Conservation (phyloP, 2,113 vertebrate genomes). For the Taurulus bubalis region DNA sequence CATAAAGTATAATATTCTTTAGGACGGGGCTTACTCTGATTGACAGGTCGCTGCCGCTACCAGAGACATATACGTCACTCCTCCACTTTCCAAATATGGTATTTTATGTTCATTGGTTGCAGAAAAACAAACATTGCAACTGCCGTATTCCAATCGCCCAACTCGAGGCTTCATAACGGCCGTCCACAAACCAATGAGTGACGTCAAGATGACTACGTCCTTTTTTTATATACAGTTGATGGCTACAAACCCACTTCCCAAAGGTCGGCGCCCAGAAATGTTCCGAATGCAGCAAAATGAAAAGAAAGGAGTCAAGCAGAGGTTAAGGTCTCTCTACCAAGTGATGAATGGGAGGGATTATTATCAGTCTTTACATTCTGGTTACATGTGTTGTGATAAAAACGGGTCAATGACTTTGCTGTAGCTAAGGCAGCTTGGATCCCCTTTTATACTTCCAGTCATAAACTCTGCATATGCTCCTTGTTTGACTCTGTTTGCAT, state of each 20-base stretch:
- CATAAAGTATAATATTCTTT: neutral
- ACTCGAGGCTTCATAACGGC: no score
- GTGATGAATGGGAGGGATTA: neutral
- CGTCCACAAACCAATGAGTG: no score
- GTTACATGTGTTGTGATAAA: conserved; percentile 1
- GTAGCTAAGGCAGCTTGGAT: neutral
- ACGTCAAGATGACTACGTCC: no score
- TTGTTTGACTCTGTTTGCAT: conserved; percentile 28
- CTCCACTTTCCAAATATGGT: no score
- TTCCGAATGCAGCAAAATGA: neutral
- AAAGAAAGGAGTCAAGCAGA: neutral
- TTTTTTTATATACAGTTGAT: no score
- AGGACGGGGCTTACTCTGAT: no score
- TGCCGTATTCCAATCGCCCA: neutral
- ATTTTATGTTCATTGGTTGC: no score
- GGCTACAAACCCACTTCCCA: no score
- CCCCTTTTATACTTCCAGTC: neutral
- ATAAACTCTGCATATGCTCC: conserved; percentile 18
- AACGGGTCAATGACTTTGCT: neutral
- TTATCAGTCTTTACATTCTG: no score
- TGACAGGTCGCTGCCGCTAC: no score
- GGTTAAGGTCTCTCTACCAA: neutral
- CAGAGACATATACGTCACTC: no score
- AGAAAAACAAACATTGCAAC: neutral
- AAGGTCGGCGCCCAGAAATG: neutral